Evolutionary conservation across 2,888 invertebrate genomes (phyloP), one percentile per base, ranked within the genome.

Genomic region (Caenorhabditis wallacei): DNA sequence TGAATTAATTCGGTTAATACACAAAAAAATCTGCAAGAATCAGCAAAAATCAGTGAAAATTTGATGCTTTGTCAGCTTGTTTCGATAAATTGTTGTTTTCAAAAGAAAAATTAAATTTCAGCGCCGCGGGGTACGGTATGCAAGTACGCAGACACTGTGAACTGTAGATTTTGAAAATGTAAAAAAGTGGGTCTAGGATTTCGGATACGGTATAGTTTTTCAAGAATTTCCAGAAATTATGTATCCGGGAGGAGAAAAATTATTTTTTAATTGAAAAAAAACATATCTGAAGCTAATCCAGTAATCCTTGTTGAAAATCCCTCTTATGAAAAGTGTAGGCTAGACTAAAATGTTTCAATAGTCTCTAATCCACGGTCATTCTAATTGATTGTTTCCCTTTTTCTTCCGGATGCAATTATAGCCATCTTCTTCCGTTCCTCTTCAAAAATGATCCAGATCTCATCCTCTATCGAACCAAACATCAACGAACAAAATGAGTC

Each of bases 131-230:
- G 40, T 61, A 26, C 46, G 57, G 46, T 30, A 26, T 8, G 35
- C 70, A 26, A 57, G n/a, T 46, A 70, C 48, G 70, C 57, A 70
- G 46, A 57, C 70, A 64, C 64, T 18, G 26, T 22, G 18, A 18
- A 11, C 1, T 43, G 37, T 37, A 18, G 59, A 16, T 11, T 26
- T 26, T 54, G 24, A 16, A 26, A n/a, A n/a, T n/a, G n/a, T n/a
- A n/a, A n/a, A 18, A 10, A 40, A 40, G 16, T 13, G 13, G 16
- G 40, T 16, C 40, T 40, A 16, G 16, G 11, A 40, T 13, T 10
- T 13, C 16, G 5, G 13, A 40, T n/a, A n/a, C n/a, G n/a, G n/a
- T n/a, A n/a, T n/a, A n/a, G n/a, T 10, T 10, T 40, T 40, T 40
- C 40, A 40, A 13, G n/a, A n/a, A 30, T 30, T 30, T 30, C 8